Base-by-base conservation (phyloP, 1,140 invertebrate genomes). In the Chelonus insularis region DNA sequence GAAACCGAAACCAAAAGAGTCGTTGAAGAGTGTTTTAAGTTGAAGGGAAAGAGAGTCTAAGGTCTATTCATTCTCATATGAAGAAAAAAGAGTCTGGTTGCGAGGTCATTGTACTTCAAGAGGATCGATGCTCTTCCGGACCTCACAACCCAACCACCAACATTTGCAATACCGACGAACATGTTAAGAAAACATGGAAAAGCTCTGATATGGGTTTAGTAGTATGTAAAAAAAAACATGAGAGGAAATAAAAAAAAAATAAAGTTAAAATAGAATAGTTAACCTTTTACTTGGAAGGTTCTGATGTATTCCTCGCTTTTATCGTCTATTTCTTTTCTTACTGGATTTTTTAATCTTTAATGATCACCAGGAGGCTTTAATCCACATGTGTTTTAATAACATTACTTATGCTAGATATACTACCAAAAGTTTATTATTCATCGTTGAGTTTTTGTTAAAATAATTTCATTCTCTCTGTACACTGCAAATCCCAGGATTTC, bases 21-120 rank as follows among this genome's bases (percentile, higher is more conserved):
- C 9, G 21, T 5, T 12, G 25, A 21, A 32, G 47, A 39, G 37
- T 39, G n/a, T 50, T 50, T 50, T n/a, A 50, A 50, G 20, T 43
- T 59, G 21, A 50, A 50, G 57, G 29, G 57, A 20, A 47, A 43
- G 23, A 34, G 45, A 16, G 45, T 25, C 29, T 39, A 7, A 34
- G 55, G 14, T 20, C n/a, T n/a, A n/a, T 21, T 29, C 21, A 32
- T 39, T 18, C 23, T 21, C 16, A 25, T 58, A 45, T 36, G 57
- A 41, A 23, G 50, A 68, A 63, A 64, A 67, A 66, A 67, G 67
- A 67, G 67, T 71, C 69, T 68, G 63, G 64, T 57, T 56, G 60
- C 59, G 62, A 68, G 74, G 74, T 77, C 74, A 62, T 67, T 72
- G 75, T 71, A 76, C 75, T 56, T 59, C 65, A 67, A 37, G 34